These are phyloP conservation scores for Penaeus vannamei DNA, from an alignment of 1,140 invertebrate genomes.

Conservation along the genomic window DNA sequence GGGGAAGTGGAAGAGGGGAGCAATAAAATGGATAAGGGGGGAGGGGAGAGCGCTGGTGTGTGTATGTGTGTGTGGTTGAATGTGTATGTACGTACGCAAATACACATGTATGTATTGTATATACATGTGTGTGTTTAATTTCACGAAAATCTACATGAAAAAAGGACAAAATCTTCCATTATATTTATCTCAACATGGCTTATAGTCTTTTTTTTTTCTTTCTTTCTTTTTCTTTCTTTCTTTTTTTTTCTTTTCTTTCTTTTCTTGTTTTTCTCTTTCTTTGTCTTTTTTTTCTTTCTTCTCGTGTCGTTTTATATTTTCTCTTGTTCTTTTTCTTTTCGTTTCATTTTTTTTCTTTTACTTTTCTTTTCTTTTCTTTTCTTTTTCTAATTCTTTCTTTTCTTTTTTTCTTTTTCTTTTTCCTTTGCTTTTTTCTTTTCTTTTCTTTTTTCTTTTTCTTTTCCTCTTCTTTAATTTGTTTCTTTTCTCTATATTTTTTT, in stretches of 20 bases:
- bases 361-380: not conserved
- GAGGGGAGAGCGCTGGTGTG: no score
- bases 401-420: not conserved
- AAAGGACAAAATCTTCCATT: no score
- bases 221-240: not conserved
- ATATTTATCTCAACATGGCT: no score
- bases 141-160: no score
- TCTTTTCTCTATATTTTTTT: not conserved
- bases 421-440: not conserved
- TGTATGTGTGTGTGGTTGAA: not conserved
- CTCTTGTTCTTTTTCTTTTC: not conserved
- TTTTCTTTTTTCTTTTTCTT: not conserved
- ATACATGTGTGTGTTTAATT: not conserved
- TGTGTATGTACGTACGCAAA: not conserved
- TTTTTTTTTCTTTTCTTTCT: no score
- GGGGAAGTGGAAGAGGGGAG: no score
- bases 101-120: constrained; percentile 1
- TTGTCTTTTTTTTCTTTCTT: not conserved
- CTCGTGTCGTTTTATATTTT: no score
- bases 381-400: not conserved
- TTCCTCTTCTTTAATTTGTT: not conserved
- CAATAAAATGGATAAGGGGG: no score
- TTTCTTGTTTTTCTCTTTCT: not conserved
- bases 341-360: not conserved
- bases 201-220: not conserved